Evolutionary conservation across 2,113 vertebrate species (phyloP).

Genomic region (Rhea pennata): DNA sequence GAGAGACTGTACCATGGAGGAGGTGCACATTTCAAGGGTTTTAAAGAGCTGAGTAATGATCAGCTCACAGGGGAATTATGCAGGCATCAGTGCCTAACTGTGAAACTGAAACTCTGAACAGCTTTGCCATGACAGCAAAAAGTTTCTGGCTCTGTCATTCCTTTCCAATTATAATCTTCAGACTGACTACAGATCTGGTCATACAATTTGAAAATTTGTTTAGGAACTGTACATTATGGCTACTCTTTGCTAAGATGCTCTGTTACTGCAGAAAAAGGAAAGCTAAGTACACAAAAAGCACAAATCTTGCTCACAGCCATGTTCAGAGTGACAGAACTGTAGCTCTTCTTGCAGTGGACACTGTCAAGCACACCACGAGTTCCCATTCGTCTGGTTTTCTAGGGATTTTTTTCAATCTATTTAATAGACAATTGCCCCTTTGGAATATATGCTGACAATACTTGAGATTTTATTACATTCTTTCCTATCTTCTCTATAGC

Average conservation of each 20-base stretch:
- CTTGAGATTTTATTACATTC: accelerated
- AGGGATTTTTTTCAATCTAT: conserved; percentile 14
- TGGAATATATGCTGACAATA: background rate
- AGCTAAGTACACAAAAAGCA: background rate
- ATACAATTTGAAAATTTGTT: background rate
- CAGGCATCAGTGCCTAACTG: background rate
- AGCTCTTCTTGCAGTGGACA: background rate
- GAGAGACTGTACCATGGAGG: background rate
- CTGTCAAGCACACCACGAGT: background rate
- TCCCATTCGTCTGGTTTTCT: background rate
- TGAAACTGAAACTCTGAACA: background rate
- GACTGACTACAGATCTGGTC: background rate
- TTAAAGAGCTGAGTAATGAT: background rate
- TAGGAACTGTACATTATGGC: background rate
- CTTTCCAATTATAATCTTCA: background rate
- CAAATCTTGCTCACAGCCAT: background rate
- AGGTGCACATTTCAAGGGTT: background rate
- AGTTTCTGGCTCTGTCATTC: background rate
- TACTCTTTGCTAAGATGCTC: background rate
- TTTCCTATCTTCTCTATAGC: background rate
- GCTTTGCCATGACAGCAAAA: background rate
- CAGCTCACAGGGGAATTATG: background rate
- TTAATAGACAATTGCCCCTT: background rate
- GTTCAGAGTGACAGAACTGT: background rate
- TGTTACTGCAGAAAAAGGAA: background rate